Conservation (phyloP, 2,888 invertebrate species). For the Malthinus seriepunctatus region DNA sequence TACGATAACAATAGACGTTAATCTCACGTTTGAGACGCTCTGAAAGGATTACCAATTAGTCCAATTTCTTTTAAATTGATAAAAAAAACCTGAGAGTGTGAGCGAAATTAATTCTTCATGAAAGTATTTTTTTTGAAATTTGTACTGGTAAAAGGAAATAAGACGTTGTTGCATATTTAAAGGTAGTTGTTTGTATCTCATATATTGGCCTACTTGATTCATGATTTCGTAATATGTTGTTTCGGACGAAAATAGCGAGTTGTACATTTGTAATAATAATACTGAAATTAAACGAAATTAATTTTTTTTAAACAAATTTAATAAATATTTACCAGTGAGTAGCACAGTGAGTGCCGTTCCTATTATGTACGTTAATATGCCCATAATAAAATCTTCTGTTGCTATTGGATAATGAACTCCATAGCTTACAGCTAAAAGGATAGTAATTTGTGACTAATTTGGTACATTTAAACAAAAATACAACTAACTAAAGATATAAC, state of each 20-base stretch:
- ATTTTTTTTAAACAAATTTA: not conserved
- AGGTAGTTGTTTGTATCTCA: constrained; percentile 51
- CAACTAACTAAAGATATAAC: constrained; percentile 8
- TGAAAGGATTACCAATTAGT: not conserved
- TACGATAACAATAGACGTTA: constrained; percentile 59
- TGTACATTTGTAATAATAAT: constrained; percentile 43
- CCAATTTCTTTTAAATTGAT: not conserved
- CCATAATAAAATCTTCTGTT: constrained; percentile 9
- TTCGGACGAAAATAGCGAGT: constrained; percentile 41
- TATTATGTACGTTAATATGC: constrained; percentile 8
- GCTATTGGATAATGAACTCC: not conserved
- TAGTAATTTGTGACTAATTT: not conserved
- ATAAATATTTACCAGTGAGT: constrained; percentile 6
- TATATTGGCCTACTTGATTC: constrained; percentile 51
- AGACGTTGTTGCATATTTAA: constrained; percentile 48
- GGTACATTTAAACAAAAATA: no score
- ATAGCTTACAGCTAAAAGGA: constrained; percentile 2
- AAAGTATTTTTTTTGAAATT: constrained; percentile 52
- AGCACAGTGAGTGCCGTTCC: constrained; percentile 6
- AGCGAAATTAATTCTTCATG: constrained; percentile 47
- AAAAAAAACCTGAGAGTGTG: constrained; percentile 14
- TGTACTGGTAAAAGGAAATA: constrained; percentile 49
- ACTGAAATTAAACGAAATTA: no score
- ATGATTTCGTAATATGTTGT: constrained; percentile 52
- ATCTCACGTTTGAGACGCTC: constrained; percentile 51